Evolutionary conservation across 1,140 invertebrate genomes (phyloP).

Genomic region (Watersipora subatra): DNA sequence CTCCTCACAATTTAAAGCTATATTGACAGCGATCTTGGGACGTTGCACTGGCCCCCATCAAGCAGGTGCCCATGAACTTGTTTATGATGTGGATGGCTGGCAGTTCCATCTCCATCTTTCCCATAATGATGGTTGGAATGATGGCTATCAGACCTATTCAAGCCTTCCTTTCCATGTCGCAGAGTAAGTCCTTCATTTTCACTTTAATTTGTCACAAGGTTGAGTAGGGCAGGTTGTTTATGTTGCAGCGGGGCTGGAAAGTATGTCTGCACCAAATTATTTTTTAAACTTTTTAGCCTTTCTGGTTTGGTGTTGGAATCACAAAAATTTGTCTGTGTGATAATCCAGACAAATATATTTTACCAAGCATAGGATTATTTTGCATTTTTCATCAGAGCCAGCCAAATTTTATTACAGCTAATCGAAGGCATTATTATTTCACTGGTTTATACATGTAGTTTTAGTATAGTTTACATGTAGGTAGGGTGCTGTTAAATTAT

Average conservation of each 20-base stretch:
- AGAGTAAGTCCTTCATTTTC: conserved; percentile 46
- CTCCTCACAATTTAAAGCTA: neutral
- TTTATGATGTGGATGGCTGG: conserved; percentile 99
- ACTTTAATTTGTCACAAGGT: too few species aligned
- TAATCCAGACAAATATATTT: too few species aligned
- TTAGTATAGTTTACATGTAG: too few species aligned
- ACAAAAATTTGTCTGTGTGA: too few species aligned
- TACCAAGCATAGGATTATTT: too few species aligned
- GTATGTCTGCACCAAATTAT: conserved; percentile 3
- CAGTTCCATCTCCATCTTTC: conserved; percentile 96
- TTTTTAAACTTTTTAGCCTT: too few species aligned
- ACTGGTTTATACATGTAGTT: too few species aligned
- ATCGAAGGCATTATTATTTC: too few species aligned
- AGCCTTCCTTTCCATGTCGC: conserved; percentile 75
- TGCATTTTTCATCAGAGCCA: too few species aligned
- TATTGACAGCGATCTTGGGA: conserved; percentile 75
- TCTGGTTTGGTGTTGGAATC: too few species aligned
- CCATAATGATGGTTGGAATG: conserved; percentile 99
- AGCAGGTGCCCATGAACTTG: conserved; percentile 91
- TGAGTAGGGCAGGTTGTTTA: neutral
- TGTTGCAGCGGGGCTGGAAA: neutral
- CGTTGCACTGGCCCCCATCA: conserved; percentile 80
- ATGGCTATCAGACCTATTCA: conserved; percentile 87
- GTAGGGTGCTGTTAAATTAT: too few species aligned
- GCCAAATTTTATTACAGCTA: too few species aligned